Evolutionary conservation across 1,140 invertebrate species (phyloP).

Genomic region (Campodea augens): DNA sequence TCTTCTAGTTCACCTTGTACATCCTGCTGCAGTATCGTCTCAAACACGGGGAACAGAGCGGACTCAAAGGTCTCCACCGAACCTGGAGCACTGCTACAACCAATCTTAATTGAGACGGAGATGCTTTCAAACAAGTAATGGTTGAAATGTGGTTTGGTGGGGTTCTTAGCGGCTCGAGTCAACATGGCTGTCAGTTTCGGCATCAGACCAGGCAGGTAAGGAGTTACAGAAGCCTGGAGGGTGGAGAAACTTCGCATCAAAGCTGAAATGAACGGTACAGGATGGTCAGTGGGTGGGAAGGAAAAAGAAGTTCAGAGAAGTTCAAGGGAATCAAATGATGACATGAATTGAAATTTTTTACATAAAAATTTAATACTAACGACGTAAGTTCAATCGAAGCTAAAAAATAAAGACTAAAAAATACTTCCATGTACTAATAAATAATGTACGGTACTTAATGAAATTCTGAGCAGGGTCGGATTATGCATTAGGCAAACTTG

Average conservation of each 20-base stretch:
- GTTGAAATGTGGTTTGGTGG: conserved; percentile 90
- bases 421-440: too few species aligned
- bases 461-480: too few species aligned
- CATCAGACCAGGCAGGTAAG: conserved; percentile 54
- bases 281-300: not conserved
- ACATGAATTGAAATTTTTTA: too few species aligned
- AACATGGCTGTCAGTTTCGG: conserved; percentile 71
- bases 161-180: conserved; percentile 72
- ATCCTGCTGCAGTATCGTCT: conserved; percentile 80
- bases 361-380: too few species aligned
- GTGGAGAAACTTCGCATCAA: conserved; percentile 73
- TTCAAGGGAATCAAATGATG: not conserved
- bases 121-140: conserved; percentile 93
- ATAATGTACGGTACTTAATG: too few species aligned
- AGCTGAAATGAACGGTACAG: conserved; percentile 35
- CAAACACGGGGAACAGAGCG: conserved; percentile 79
- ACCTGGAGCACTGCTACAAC: conserved; percentile 55
- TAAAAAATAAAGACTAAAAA: too few species aligned
- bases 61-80: conserved; percentile 79
- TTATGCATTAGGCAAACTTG: too few species aligned
- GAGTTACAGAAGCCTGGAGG: conserved; percentile 61
- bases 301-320: not conserved
- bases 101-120: conserved; percentile 67
- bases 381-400: too few species aligned
- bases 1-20: conserved; percentile 47